Evolutionary conservation across 2,888 invertebrate genomes (phyloP), one percentile per base, ranked within the genome.

Genomic region (Cenopis cana): DNA sequence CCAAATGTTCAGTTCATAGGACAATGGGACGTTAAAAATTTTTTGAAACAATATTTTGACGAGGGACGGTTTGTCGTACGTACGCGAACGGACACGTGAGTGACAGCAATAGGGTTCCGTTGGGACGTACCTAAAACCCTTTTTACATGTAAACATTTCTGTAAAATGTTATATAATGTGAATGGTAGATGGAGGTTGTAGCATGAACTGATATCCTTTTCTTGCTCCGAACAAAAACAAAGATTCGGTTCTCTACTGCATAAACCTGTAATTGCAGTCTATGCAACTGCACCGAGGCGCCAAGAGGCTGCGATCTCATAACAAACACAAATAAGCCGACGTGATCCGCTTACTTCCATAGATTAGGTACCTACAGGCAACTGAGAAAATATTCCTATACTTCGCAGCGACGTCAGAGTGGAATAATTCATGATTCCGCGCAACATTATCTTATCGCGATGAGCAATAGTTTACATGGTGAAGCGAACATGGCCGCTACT

Each of bases 311-410:
- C 78, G 82, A 87, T 88, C 90, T 91, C 89, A 91, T 92, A 92
- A 91, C 91, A 90, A 91, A 92, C 88, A 91, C 87, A 89, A 91
- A 90, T 91, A 92, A 93, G 86, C 85, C 88, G 93, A 93, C 93
- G 88, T 93, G 92, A 93, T 91, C 93, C 89, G 89, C 91, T 93
- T 93, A 91, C 89, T 82, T 82, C 78, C 84, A 85, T 85, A 90
- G 91, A 91, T 91, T 90, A 91, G 82, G 85, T 74, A 68, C 74
- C 68, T 66, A 68, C 72, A 62, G 72, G 61, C 60, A 67, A 59
- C 73, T 64, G 74, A 82, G 85, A 84, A 84, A 87, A 85, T 87
- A 88, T 86, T 88, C 83, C 85, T 84, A 80, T 82, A 84, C 81
- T 84, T 80, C 38, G 82, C 76, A 38, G 66, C 68, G 33, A 76